phyloP scores from a whole-genome alignment of 2,113 vertebrate genomes.

The Saccopteryx leptura region DNA sequence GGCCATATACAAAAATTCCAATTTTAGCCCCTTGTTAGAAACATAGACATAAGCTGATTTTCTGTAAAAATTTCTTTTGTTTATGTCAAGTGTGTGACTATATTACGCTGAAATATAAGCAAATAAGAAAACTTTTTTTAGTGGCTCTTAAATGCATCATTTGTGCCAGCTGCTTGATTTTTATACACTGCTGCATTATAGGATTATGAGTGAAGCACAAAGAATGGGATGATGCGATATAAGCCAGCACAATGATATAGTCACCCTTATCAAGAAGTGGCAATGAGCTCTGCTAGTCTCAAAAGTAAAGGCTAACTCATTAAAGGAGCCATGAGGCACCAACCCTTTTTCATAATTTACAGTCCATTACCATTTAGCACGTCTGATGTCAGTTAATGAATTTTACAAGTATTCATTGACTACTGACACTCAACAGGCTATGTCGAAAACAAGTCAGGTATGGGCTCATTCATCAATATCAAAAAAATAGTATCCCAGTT shows the following conservation, averaged over 20 bases:
- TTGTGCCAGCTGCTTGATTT: conserved; percentile 43
- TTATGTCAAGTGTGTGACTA: conserved; percentile 7
- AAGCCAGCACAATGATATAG: neutral
- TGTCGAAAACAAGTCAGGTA: conserved; percentile 47
- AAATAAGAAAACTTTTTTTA: conserved; percentile 25
- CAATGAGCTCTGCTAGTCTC: conserved; percentile 15
- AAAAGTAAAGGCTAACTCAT: conserved; percentile 10
- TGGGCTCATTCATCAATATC: neutral
- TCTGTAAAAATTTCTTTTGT: conserved; percentile 19
- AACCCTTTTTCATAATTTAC: conserved; percentile 23
- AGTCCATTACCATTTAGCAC: conserved; percentile 35
- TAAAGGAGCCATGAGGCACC: conserved; percentile 34
- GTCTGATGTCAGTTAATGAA: neutral
- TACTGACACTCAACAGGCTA: neutral
- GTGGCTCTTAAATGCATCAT: conserved; percentile 20
- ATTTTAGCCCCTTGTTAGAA: conserved; percentile 47
- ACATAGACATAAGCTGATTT: conserved; percentile 34
- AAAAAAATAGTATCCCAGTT: neutral
- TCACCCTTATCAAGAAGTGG: conserved; percentile 6
- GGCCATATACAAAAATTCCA: neutral
- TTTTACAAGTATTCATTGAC: conserved; percentile 5
- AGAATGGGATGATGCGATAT: neutral
- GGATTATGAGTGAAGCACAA: neutral
- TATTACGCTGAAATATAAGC: conserved; percentile 47
- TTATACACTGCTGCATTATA: neutral